These are phyloP conservation scores for Psephotus haematonotus DNA, from an alignment of 2,113 vertebrate species.

Conservation along the genomic window DNA sequence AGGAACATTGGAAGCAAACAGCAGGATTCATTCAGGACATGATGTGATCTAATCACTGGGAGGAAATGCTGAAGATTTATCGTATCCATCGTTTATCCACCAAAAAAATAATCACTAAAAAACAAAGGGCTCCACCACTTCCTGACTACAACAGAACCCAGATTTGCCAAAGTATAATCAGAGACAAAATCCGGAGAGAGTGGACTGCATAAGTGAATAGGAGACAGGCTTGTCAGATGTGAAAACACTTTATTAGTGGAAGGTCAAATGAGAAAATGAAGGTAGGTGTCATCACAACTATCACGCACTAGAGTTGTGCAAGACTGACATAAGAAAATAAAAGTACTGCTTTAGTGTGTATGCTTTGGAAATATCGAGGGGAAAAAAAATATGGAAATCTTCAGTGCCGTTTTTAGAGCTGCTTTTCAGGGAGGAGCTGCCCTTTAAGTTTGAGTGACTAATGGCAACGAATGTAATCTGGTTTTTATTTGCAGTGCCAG, in stretches of 20 bases:
- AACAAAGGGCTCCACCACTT: neutral
- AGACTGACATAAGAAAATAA: neutral
- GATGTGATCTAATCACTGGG: neutral
- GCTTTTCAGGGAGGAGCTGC: conserved; percentile 67
- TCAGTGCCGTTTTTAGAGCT: conserved; percentile 15
- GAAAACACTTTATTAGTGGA: neutral
- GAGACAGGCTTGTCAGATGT: neutral
- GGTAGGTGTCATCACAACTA: neutral
- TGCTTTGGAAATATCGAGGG: conserved; percentile 16
- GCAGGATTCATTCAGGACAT: neutral
- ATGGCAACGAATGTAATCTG: conserved; percentile 64
- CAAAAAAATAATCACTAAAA: neutral
- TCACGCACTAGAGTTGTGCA: neutral
- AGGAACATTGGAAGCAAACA: neutral
- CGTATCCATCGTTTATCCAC: neutral
- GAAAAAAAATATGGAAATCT: conserved; percentile 36
- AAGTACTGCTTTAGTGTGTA: neutral
- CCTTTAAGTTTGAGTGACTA: conserved; percentile 63
- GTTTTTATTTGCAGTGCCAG: conserved; percentile 72
- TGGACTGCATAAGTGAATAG: neutral
- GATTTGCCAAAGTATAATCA: neutral
- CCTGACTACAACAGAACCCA: neutral
- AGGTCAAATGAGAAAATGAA: neutral
- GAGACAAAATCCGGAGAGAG: neutral
- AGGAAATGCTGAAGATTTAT: neutral